Evolutionary conservation across 2,888 invertebrate species (phyloP), one percentile per base, ranked within the genome.

Genomic region (Drosophila mercatorum): DNA sequence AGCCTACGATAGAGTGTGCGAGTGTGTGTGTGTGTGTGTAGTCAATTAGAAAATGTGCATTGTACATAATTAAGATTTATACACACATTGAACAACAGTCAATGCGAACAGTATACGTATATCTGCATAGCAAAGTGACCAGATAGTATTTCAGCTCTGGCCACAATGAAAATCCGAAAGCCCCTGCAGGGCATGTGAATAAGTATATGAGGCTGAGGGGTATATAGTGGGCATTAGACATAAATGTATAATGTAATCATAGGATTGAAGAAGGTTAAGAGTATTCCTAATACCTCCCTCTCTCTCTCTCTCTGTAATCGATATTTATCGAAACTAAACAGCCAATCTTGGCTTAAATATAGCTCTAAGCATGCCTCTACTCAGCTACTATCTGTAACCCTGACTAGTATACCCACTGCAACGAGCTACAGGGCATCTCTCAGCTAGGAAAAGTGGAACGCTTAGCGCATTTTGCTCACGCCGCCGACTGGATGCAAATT

Each of bases 31-130:
- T 63, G 64, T 73, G 68, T 63, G 71, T 75, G 88, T 74, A 84
- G 83, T 84, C 83, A 84, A 84, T 84, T 84, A 84, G 83, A 84
- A 84, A 84, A 84, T 88, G 78, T 85, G 83, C 88, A 84, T 88
- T 85, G 85, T 80, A 88, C 83, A 84, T 84, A 84, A 84, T 88
- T 88, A 84, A 88, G 83, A 84, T 84, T 88, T 84, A 84, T 85
- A 87, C 75, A 75, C 79, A 86, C 79, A 68, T 53, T 64, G 76
- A 49, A 78, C 72, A 75, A 75, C 80, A 80, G 72, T 76, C 78
- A 76, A 78, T 78, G 69, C 72, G 66, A 65, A 64, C 55, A 56
- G 69, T 74, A 58, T 62, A 78, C 78, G 67, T 56, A 77, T 64
- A 73, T 70, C 63, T 68, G 68, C 67, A 61, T 40, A 14, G 34